These are phyloP conservation scores for Haemorhous mexicanus DNA, from an alignment of 2,113 vertebrate species.

Conservation along the genomic window DNA sequence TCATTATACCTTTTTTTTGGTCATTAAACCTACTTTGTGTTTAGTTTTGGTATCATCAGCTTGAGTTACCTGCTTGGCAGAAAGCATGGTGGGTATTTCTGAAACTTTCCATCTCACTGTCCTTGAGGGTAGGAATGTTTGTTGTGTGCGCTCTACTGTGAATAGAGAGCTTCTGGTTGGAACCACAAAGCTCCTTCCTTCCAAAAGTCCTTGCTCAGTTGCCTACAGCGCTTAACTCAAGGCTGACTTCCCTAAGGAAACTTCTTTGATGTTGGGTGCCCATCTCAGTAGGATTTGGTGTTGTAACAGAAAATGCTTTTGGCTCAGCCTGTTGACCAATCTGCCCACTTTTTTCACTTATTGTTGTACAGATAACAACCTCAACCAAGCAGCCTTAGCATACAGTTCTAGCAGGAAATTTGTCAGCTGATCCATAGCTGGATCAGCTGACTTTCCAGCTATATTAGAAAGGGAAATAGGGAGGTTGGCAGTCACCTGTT, in stretches of 20 bases:
- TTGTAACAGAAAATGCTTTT: neutral
- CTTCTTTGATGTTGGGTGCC: neutral
- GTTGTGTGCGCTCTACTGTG: accelerated
- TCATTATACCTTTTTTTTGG: neutral
- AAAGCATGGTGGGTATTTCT: neutral
- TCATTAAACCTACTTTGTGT: neutral
- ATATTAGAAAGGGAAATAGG: neutral
- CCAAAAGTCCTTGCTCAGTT: neutral
- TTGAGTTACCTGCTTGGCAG: neutral
- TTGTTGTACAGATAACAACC: neutral
- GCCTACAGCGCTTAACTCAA: neutral
- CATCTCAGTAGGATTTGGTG: neutral
- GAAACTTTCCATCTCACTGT: neutral
- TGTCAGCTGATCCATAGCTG: neutral
- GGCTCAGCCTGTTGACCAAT: neutral
- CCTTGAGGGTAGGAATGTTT: neutral
- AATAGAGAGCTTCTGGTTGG: neutral
- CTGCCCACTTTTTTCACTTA: neutral
- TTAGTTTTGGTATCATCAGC: neutral
- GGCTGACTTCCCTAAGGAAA: neutral
- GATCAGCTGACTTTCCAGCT: neutral
- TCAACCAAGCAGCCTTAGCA: neutral
- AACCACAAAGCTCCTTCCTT: neutral
- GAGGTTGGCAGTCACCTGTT: neutral
- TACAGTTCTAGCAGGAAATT: neutral